Evolutionary conservation across 2,113 vertebrate genomes (phyloP).

Genomic region (Epinephelus lanceolatus): DNA sequence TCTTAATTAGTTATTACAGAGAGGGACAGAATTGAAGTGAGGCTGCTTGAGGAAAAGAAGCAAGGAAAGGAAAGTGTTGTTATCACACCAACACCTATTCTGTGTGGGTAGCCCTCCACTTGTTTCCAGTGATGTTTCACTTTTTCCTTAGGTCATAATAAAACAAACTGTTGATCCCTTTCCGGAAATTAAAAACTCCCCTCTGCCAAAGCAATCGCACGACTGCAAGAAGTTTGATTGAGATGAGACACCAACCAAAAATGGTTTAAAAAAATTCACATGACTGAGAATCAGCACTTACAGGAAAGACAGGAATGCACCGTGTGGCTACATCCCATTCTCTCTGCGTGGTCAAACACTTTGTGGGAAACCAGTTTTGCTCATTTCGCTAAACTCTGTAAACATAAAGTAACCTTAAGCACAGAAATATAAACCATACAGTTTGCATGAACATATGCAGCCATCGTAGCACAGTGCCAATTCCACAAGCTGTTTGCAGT

Average conservation of each 20-base stretch:
- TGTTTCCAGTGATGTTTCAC: slow-evolving; percentile 13
- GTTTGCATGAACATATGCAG: slow-evolving; percentile 11
- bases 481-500: slow-evolving; percentile 18
- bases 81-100: slow-evolving; percentile 30
- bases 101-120: slow-evolving; percentile 23
- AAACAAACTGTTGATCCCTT: slow-evolving; percentile 9
- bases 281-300: not conserved
- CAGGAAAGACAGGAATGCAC: slow-evolving; percentile 10
- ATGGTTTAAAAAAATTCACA: not conserved
- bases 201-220: not conserved
- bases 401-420: slow-evolving; percentile 25
- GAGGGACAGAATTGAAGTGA: not conserved
- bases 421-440: slow-evolving; percentile 21
- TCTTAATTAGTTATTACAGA: not conserved
- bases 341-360: not conserved
- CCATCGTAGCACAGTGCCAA: not conserved
- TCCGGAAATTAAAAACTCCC: not conserved
- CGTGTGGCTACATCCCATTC: not conserved
- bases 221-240: not conserved
- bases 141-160: not conserved
- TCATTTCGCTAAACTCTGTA: slow-evolving; percentile 12
- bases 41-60: not conserved
- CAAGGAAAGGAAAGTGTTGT: slow-evolving; percentile 5
- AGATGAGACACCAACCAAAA: slow-evolving; percentile 4
- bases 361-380: slow-evolving; percentile 27